These are phyloP conservation scores for Nycticorax nycticorax DNA, from an alignment of 2,113 vertebrate species.

Conservation along the genomic window DNA sequence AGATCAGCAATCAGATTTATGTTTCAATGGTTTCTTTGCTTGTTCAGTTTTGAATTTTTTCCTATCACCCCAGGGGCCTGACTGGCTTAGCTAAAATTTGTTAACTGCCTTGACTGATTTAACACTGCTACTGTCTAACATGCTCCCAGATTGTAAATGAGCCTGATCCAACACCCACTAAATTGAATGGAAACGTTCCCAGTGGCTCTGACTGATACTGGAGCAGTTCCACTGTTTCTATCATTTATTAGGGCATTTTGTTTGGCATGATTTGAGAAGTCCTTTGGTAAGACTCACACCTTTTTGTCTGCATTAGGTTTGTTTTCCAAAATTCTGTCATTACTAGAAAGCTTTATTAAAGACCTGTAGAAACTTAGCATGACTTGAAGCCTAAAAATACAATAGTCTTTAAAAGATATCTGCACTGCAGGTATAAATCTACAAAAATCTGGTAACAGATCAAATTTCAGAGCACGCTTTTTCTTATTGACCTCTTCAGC, in stretches of 20 bases:
- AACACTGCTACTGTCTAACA: neutral
- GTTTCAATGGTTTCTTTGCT: neutral
- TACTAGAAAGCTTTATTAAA: neutral
- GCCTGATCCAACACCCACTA: neutral
- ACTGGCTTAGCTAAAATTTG: neutral
- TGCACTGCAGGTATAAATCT: neutral
- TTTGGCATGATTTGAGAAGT: neutral
- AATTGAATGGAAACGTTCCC: conserved; percentile 12
- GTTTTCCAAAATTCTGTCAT: neutral
- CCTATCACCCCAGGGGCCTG: neutral
- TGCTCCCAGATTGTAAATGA: neutral
- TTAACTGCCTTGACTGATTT: conserved; percentile 14
- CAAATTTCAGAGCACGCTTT: neutral
- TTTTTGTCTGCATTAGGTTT: neutral
- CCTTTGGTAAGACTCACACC: neutral
- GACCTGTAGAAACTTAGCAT: neutral
- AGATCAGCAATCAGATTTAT: neutral
- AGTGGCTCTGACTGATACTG: neutral
- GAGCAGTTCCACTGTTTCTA: neutral
- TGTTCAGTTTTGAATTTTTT: neutral
- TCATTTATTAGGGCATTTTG: neutral
- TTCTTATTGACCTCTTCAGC: neutral
- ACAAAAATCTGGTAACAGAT: neutral
- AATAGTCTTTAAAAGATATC: neutral
- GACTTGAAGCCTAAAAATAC: neutral